Evolutionary conservation across 2,113 vertebrate genomes (phyloP).

Genomic region (Callospermophilus lateralis): DNA sequence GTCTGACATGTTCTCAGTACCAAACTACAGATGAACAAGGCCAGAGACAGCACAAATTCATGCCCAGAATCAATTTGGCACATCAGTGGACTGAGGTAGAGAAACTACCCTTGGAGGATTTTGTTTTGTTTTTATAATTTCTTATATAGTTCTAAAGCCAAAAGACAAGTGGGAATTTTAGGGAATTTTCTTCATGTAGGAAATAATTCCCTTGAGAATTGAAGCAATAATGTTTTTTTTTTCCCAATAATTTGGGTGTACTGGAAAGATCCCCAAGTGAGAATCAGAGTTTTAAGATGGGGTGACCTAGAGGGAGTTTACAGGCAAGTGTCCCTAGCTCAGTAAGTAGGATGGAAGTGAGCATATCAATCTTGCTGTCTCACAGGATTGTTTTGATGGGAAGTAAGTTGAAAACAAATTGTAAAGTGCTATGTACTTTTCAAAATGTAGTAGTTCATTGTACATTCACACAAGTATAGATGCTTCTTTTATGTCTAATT

Average conservation of each 20-base stretch:
- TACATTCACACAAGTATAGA: background rate
- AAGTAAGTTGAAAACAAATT: background rate
- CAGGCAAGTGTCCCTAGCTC: background rate
- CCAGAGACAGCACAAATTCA: background rate
- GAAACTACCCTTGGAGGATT: conserved; percentile 28
- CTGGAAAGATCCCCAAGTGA: conserved; percentile 35
- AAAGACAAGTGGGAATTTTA: conserved; percentile 65
- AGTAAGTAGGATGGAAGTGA: background rate
- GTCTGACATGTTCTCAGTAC: background rate
- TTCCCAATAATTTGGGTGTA: conserved; percentile 5
- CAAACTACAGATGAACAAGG: background rate
- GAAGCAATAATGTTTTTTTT: background rate
- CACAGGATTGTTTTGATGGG: background rate
- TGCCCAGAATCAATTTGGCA: conserved; percentile 38
- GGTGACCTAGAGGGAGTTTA: background rate
- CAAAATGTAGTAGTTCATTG: background rate
- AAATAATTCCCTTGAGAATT: conserved; percentile 46
- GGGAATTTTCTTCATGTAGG: conserved; percentile 69
- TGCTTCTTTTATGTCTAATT: conserved; percentile 18
- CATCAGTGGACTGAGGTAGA: background rate
- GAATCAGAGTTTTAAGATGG: background rate
- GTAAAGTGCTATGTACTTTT: background rate
- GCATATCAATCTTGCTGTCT: background rate
- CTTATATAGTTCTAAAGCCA: conserved; percentile 49
- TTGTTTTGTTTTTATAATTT: conserved; percentile 59